Evolutionary conservation across 2,113 vertebrate species (phyloP).

Genomic region (Gymnarchus niloticus): DNA sequence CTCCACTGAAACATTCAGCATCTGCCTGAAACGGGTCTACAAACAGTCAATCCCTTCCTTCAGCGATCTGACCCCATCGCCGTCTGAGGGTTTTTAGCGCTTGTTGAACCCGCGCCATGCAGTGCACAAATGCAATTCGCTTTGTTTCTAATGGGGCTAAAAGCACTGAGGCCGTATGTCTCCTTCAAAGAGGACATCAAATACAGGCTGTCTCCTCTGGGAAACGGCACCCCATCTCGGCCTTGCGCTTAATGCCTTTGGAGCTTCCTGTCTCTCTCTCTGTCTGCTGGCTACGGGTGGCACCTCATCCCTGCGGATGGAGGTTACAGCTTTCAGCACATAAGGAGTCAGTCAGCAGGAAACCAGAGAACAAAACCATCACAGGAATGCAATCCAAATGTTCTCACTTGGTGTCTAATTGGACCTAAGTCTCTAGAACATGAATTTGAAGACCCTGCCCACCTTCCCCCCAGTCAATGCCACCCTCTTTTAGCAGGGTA

Average conservation of each 20-base stretch:
- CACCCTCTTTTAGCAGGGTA: not conserved
- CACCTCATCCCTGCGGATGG: not conserved
- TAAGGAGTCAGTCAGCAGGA: not conserved
- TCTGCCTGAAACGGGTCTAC: not conserved
- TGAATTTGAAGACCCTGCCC: not conserved
- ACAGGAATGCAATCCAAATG: not conserved
- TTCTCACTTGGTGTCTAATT: not conserved
- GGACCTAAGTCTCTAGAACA: conserved; percentile 9
- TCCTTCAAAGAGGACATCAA: conserved; percentile 10
- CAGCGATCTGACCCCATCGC: not conserved
- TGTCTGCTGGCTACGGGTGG: not conserved
- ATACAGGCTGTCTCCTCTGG: conserved; percentile 20
- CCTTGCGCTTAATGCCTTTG: not conserved
- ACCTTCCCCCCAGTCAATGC: too few species aligned
- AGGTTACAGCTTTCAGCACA: not conserved
- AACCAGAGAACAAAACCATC: not conserved
- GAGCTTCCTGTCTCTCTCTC: not conserved
- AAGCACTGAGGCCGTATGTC: not conserved
- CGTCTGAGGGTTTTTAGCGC: not conserved
- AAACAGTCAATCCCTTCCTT: not conserved
- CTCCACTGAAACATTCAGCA: not conserved
- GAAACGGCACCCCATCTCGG: not conserved
- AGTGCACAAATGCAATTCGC: not conserved
- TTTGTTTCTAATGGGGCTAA: not conserved
- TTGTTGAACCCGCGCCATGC: not conserved